Evolutionary conservation across 2,888 invertebrate species (phyloP).

Genomic region (Norana najaformis): DNA sequence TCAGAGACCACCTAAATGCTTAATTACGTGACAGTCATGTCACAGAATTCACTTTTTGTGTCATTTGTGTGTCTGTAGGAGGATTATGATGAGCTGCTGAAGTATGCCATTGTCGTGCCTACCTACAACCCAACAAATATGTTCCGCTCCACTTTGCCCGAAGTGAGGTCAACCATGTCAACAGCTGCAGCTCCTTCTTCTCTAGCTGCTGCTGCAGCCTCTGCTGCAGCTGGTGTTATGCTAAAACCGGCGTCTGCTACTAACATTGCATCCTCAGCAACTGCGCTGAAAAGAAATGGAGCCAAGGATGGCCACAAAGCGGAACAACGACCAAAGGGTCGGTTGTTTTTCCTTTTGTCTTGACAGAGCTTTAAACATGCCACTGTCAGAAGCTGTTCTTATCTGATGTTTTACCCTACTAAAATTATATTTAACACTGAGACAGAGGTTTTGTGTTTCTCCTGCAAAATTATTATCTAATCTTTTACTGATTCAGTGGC

Average conservation of each 20-base stretch:
- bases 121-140: conserved; percentile 48
- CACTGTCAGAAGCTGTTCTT: not conserved
- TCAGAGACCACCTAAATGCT: not conserved
- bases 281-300: not conserved
- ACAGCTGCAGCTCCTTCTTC: not conserved
- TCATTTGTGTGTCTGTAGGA: conserved; percentile 47
- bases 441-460: no score
- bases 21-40: not conserved
- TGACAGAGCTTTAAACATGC: not conserved
- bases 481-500: not conserved
- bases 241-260: not conserved
- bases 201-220: not conserved
- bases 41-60: no score
- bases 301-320: not conserved
- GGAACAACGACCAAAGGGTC: not conserved
- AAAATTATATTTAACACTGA: not conserved
- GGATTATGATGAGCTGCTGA: conserved; percentile 59
- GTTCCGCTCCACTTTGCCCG: conserved; percentile 47
- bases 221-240: not conserved
- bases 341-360: no score
- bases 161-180: not conserved
- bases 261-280: not conserved
- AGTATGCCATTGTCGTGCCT: conserved; percentile 58
- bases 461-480: no score
- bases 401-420: not conserved